Evolutionary conservation across 2,888 invertebrate genomes (phyloP).

Genomic region (Latrodectus elegans): DNA sequence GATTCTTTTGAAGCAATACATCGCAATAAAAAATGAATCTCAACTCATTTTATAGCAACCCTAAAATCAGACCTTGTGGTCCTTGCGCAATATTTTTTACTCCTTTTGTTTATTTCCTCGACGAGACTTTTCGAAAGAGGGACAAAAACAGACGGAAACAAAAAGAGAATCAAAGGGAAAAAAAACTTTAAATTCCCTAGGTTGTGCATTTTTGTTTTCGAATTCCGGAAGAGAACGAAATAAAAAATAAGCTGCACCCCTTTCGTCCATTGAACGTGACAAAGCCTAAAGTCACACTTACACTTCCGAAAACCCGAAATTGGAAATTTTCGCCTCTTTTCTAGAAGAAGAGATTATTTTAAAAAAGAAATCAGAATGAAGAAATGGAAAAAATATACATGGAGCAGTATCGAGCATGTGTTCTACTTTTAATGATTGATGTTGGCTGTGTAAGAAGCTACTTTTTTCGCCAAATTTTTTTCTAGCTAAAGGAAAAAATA

Average conservation of each 20-base stretch:
- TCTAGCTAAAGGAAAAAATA: too few species aligned
- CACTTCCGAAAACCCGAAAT: slow-evolving; percentile 23
- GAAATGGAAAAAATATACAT: slow-evolving; percentile 27
- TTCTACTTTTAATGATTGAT: slow-evolving; percentile 53
- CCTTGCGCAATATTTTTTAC: too few species aligned
- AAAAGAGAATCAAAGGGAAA: background rate
- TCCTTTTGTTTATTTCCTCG: too few species aligned
- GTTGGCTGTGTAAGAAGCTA: background rate
- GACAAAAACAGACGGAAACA: background rate
- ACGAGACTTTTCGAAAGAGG: too few species aligned
- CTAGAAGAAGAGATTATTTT: background rate
- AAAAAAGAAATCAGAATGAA: slow-evolving; percentile 1
- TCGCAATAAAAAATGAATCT: too few species aligned
- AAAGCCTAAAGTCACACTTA: slow-evolving; percentile 42
- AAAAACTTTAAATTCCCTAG: slow-evolving; percentile 1
- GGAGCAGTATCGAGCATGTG: slow-evolving; percentile 26
- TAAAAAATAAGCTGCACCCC: background rate
- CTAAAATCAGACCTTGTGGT: too few species aligned
- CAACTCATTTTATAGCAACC: too few species aligned
- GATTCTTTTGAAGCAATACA: too few species aligned
- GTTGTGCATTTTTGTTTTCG: slow-evolving; percentile 6
- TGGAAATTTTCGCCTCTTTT: slow-evolving; percentile 26
- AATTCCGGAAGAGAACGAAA: background rate
- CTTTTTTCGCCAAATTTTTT: too few species aligned
- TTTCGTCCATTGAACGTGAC: slow-evolving; percentile 33